phyloP scores from a whole-genome alignment of 2,888 invertebrate genomes.

The Mamestra brassicae region DNA sequence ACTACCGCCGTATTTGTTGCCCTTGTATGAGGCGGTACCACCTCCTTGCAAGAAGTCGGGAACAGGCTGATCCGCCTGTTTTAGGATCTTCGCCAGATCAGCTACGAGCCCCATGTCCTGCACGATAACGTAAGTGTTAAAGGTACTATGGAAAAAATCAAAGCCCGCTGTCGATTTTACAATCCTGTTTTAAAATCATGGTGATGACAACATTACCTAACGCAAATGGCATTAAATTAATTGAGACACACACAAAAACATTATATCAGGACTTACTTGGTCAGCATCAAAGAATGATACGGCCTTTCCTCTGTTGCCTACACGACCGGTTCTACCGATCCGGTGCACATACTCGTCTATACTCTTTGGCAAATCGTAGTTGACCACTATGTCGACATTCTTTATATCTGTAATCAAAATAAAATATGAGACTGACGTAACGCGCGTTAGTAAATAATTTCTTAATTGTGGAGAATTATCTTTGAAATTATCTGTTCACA shows the following conservation, averaged over 20 bases:
- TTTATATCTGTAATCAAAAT: slow-evolving; percentile 93
- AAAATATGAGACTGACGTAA: neutral
- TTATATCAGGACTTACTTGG: slow-evolving; percentile 70
- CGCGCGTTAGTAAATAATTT: too few species aligned
- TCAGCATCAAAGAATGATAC: slow-evolving; percentile 95
- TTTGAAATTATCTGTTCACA: too few species aligned
- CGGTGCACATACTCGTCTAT: slow-evolving; percentile 99
- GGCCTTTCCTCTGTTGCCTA: slow-evolving; percentile 97
- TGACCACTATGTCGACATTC: slow-evolving; percentile 96
- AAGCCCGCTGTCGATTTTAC: too few species aligned
- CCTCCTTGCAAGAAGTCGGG: slow-evolving; percentile 93
- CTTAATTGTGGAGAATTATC: too few species aligned
- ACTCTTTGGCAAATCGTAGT: slow-evolving; percentile 97
- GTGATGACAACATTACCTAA: too few species aligned
- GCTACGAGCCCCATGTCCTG: slow-evolving; percentile 91
- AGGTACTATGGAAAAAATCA: too few species aligned
- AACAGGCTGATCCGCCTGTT: slow-evolving; percentile 94
- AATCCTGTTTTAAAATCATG: too few species aligned
- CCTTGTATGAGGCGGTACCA: slow-evolving; percentile 86
- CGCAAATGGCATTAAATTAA: too few species aligned
- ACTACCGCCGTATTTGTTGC: slow-evolving; percentile 92
- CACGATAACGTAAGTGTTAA: neutral
- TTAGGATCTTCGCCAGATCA: slow-evolving; percentile 93
- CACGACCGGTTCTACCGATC: slow-evolving; percentile 98
- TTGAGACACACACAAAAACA: neutral